Evolutionary conservation across 2,113 vertebrate species (phyloP).

Genomic region (Tachysurus fulvidraco): DNA sequence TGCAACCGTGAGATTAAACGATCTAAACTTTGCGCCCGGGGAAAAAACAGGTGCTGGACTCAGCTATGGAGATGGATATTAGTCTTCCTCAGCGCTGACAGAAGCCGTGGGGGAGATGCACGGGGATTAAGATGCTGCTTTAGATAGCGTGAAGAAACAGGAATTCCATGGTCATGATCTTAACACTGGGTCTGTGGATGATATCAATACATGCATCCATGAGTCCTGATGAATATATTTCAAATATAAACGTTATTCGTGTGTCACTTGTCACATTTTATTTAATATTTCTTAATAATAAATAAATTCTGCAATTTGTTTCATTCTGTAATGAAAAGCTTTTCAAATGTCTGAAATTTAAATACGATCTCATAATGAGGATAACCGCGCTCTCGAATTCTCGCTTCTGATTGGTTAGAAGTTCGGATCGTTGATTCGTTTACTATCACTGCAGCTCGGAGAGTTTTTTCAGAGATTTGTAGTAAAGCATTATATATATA

Average conservation of each 20-base stretch:
- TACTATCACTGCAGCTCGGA: background rate
- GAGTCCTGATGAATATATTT: background rate
- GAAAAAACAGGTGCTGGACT: conserved; percentile 38
- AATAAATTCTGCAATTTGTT: too few species aligned
- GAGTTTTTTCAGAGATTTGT: background rate
- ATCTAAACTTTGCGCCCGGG: conserved; percentile 17
- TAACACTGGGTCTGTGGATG: background rate
- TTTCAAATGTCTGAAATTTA: background rate
- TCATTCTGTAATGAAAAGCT: background rate
- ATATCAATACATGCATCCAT: background rate
- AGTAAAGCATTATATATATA: background rate
- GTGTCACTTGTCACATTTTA: background rate
- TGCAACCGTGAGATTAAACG: conserved; percentile 35
- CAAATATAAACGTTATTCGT: background rate
- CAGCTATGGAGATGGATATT: conserved; percentile 36
- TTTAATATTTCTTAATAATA: background rate
- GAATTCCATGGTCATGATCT: background rate
- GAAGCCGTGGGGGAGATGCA: background rate
- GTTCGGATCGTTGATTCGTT: background rate
- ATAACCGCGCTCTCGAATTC: background rate
- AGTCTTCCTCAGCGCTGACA: conserved; percentile 1
- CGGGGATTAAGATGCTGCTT: conserved; percentile 9
- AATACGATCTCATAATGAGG: background rate
- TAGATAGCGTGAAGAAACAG: conserved; percentile 20
- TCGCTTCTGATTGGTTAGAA: background rate